Base-by-base conservation (phyloP, 1,140 invertebrate species). In the Vanessa tameamea region DNA sequence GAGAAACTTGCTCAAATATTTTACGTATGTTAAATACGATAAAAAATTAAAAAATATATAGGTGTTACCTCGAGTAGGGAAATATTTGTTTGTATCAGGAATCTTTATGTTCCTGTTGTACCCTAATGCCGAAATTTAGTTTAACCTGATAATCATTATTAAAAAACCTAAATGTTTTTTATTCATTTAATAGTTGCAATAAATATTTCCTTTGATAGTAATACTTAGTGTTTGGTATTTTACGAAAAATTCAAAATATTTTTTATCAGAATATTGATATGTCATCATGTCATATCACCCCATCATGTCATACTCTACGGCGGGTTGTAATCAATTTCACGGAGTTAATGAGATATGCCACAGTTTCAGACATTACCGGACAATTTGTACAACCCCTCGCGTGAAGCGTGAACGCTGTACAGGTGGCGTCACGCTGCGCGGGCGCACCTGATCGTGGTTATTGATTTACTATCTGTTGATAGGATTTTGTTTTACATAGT, bases 391-490 rank as follows among this genome's bases (percentile, higher is more conserved):
- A 50, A 47, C 70, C 53, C 71, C 47, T 59, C 71, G 72, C 73
- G 76, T 73, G 75, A 47, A 68, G 57, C 57, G 57, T 53, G 48
- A 76, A 68, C 64, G 65, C n/a, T 15, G 53, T 67, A 75, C 82
- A 83, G 82, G 78, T 83, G 82, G 50, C 61, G 82, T 83, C 70
- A 77, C 80, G 80, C 65, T 73, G 77, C 69, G 74, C 74, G 80
- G 66, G 67, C 73, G 78, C 80, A 82, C 75, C 78, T 78, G 78
- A 78, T 59, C 57, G 64, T 64, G 12, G 57, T 75, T 72, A 78
- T 79, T 69, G 78, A 80, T 82, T 78, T 79, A 61, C 20, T 59
- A 12, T 20, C 20, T n/a, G 26, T 9, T 61, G 57, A 61, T 61
- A 12, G 57, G 26, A 61, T 61, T 57, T 57, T 1, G 16, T 16